A percentile compares a stretch with the other conserved stretches of the same genome.
Evolutionary conservation across 1,140 invertebrate genomes (phyloP).

Genomic region (Lordiphosa clarofinis): DNA sequence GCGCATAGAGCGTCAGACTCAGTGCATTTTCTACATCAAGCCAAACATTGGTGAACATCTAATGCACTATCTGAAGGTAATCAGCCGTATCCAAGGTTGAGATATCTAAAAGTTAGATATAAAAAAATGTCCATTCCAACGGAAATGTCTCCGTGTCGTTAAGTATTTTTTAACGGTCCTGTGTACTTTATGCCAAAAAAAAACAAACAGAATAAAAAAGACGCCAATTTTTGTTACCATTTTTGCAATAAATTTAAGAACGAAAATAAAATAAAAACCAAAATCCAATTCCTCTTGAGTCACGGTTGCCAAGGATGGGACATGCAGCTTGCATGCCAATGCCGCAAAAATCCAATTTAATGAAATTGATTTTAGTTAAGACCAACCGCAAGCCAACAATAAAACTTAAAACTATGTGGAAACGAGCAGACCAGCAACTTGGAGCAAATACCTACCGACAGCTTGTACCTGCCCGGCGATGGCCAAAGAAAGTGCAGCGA

Average conservation of each 20-base stretch:
- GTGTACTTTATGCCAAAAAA: constrained; percentile 41
- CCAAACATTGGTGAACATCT: constrained; percentile 63
- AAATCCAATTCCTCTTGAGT: constrained; percentile 11
- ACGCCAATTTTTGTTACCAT: constrained; percentile 42
- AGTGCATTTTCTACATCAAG: constrained; percentile 71
- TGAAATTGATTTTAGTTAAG: constrained; percentile 54
- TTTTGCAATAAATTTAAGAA: constrained; percentile 46
- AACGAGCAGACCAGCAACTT: constrained; percentile 4
- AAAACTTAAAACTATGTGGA: constrained; percentile 56
- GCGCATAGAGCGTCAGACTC: constrained; percentile 37
- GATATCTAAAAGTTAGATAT: constrained; percentile 18
- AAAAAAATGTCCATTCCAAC: constrained; percentile 13
- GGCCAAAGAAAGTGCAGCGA: constrained; percentile 26
- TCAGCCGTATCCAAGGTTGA: constrained; percentile 42
- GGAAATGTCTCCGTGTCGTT: constrained; percentile 17
- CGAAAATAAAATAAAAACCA: constrained; percentile 3
- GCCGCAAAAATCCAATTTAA: constrained; percentile 44
- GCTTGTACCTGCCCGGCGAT: constrained; percentile 6
- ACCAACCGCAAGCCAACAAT: constrained; percentile 23
- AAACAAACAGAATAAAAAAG: constrained; percentile 21
- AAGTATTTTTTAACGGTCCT: constrained; percentile 33
- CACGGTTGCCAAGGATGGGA: constrained; percentile 25
- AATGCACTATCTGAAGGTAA: constrained; percentile 65
- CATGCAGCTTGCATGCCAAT: constrained; percentile 43
- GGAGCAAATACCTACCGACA: constrained; percentile 9